phyloP scores from a whole-genome alignment of 2,797 vertebrate species.

The Pseudomugil gertrudae region DNA sequence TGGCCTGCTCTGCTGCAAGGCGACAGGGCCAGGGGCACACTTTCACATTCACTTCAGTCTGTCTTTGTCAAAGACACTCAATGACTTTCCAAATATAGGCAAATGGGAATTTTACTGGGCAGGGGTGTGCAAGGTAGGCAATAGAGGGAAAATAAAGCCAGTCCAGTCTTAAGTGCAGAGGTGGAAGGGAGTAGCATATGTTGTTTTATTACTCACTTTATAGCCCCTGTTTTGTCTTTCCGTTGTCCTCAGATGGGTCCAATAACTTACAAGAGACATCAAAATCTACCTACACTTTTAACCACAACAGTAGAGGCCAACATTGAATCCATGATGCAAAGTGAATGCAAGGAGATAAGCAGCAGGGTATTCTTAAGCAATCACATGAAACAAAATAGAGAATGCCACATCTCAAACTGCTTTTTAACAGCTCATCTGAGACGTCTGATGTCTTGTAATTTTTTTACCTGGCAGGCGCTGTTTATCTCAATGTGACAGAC shows the following conservation, averaged over 20 bases:
- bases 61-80: slow-evolving; percentile 84
- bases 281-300: slow-evolving; percentile 63
- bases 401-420: slow-evolving; percentile 56
- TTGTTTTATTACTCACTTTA: slow-evolving; percentile 83
- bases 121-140: slow-evolving; percentile 41
- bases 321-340: slow-evolving; percentile 35
- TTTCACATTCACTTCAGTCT: slow-evolving; percentile 73
- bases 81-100: slow-evolving; percentile 79
- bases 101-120: slow-evolving; percentile 67
- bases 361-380: slow-evolving; percentile 66
- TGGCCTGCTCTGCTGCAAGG: slow-evolving; percentile 65
- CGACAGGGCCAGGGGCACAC: slow-evolving; percentile 70
- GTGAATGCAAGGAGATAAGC: slow-evolving; percentile 73
- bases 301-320: slow-evolving; percentile 43
- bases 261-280: slow-evolving; percentile 75
- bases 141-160: slow-evolving; percentile 66
- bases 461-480: slow-evolving; percentile 67
- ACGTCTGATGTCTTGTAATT: slow-evolving; percentile 68
- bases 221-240: slow-evolving; percentile 54
- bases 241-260: slow-evolving; percentile 71
- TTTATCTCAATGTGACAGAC: slow-evolving; percentile 82
- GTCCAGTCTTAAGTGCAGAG: slow-evolving; percentile 72
- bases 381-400: slow-evolving; percentile 57
- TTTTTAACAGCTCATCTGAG: slow-evolving; percentile 59
- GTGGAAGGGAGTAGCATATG: slow-evolving; percentile 78